These are phyloP conservation scores for Drosophila koepferae DNA, from an alignment of 2,888 invertebrate species.

Conservation along the genomic window DNA sequence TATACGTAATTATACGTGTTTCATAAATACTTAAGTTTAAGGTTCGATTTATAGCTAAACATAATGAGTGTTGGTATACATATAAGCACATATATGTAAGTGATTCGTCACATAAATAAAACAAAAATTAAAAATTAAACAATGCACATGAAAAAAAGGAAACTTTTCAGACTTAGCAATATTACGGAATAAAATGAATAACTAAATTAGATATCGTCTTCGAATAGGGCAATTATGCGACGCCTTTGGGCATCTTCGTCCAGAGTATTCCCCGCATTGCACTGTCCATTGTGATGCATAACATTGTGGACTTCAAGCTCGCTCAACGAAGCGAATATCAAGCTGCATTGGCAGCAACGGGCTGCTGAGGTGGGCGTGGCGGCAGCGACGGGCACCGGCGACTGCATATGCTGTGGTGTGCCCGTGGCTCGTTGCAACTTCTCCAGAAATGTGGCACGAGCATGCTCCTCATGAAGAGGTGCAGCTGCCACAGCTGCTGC, in stretches of 20 bases:
- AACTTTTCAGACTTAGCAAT: constrained; percentile 36
- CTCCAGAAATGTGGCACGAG: constrained; percentile 72
- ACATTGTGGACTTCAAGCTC: constrained; percentile 83
- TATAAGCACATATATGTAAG: background rate
- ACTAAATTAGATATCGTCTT: constrained; percentile 71
- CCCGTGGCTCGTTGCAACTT: constrained; percentile 75
- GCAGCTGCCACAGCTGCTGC: background rate
- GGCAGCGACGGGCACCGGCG: constrained; percentile 25
- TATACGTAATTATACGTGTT: constrained; percentile 13
- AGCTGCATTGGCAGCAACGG: constrained; percentile 82
- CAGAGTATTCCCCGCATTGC: constrained; percentile 18
- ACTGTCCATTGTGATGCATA: constrained; percentile 75
- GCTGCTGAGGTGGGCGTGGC: constrained; percentile 69
- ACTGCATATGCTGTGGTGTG: constrained; percentile 29
- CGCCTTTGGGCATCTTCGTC: constrained; percentile 75
- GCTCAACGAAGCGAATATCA: constrained; percentile 78
- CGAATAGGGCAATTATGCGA: constrained; percentile 83
- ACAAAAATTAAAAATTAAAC: constrained; percentile 16
- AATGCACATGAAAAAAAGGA: constrained; percentile 1
- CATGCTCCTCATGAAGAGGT: constrained; percentile 43
- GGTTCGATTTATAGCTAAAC: background rate
- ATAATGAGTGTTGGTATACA: constrained; percentile 3
- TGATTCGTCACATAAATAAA: background rate
- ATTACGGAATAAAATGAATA: constrained; percentile 14
- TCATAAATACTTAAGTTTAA: constrained; percentile 31